phyloP scores from a whole-genome alignment of 2,888 invertebrate species.

The Tridacna gigas region DNA sequence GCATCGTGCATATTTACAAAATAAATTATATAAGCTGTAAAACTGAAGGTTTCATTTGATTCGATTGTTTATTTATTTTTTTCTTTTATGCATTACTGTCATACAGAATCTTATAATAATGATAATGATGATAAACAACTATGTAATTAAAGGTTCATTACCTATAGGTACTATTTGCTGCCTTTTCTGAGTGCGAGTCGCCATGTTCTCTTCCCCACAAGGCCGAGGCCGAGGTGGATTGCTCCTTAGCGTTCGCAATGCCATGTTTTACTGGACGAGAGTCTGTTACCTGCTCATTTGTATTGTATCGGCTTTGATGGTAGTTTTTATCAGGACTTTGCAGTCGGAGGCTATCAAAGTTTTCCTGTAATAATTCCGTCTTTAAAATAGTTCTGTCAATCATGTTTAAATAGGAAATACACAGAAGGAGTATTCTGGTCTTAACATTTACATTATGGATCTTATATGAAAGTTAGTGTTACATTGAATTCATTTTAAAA shows the following conservation, averaged over 20 bases:
- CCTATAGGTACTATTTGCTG: constrained; percentile 51
- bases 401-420: too few species aligned
- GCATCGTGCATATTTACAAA: too few species aligned
- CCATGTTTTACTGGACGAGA: neutral
- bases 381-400: too few species aligned
- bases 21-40: too few species aligned
- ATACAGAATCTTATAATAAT: too few species aligned
- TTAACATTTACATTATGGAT: too few species aligned
- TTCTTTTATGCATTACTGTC: too few species aligned
- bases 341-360: constrained; percentile 50
- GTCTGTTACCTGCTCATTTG: neutral
- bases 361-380: constrained; percentile 30
- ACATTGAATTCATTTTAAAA: too few species aligned
- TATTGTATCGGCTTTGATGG: neutral
- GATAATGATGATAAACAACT: neutral
- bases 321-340: constrained; percentile 43
- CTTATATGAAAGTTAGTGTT: too few species aligned
- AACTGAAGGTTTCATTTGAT: too few species aligned
- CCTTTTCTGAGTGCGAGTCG: constrained; percentile 45
- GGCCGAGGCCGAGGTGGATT: constrained; percentile 38
- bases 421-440: too few species aligned
- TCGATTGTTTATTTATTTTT: too few species aligned
- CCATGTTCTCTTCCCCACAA: constrained; percentile 56
- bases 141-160: neutral
- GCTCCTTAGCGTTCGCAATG: neutral